These are phyloP conservation scores for Tichodroma muraria DNA, from an alignment of 2,113 vertebrate species.

Conservation along the genomic window DNA sequence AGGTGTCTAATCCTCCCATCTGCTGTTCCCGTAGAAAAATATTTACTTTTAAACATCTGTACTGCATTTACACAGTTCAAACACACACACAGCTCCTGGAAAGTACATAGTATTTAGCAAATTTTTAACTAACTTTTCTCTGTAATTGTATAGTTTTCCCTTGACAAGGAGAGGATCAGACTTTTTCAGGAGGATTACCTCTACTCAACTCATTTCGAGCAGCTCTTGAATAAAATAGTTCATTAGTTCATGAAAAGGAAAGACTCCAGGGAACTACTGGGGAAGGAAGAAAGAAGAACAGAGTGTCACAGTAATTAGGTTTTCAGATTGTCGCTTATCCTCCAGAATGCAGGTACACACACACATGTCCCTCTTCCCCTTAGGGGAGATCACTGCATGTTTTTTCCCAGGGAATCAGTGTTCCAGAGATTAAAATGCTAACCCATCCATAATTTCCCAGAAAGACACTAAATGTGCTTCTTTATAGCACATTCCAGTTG, in stretches of 20 bases:
- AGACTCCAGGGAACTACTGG: slow-evolving; percentile 54
- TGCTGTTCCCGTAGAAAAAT: slow-evolving; percentile 66
- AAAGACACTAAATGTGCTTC: background rate
- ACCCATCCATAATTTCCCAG: background rate
- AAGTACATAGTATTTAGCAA: slow-evolving; percentile 57
- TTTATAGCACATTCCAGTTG: background rate
- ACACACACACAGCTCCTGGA: slow-evolving; percentile 61
- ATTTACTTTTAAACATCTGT: slow-evolving; percentile 76
- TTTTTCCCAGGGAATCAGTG: background rate
- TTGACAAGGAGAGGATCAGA: slow-evolving; percentile 53
- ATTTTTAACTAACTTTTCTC: slow-evolving; percentile 70
- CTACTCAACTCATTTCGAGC: slow-evolving; percentile 63
- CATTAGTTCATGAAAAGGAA: slow-evolving; percentile 69
- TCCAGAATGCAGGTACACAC: slow-evolving; percentile 27
- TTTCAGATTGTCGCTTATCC: slow-evolving; percentile 56
- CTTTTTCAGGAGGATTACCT: slow-evolving; percentile 65
- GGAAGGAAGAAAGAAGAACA: slow-evolving; percentile 30
- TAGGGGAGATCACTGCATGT: background rate
- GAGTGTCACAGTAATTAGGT: slow-evolving; percentile 66
- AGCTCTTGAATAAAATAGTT: slow-evolving; percentile 70
- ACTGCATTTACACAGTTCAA: slow-evolving; percentile 64
- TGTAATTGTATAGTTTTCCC: slow-evolving; percentile 68
- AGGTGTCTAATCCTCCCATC: slow-evolving; percentile 64
- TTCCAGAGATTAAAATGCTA: background rate
- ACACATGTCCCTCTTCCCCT: slow-evolving; percentile 30